These are phyloP conservation scores for Idaea aversata DNA, from an alignment of 2,888 invertebrate genomes.

Conservation along the genomic window DNA sequence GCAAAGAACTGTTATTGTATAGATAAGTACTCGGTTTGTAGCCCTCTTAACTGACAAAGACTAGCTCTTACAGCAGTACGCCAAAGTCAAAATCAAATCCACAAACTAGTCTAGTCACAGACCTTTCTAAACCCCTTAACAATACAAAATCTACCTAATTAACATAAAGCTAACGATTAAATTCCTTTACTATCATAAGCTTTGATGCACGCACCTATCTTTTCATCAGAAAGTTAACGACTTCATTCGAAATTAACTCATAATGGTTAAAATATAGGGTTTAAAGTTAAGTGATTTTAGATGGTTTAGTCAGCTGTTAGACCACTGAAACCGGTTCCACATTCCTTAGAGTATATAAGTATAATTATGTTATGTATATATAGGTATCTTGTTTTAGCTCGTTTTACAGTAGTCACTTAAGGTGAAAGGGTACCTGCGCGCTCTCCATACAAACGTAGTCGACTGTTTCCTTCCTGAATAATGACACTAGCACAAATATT, in stretches of 20 bases:
- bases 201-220: constrained; percentile 38
- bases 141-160: constrained; percentile 10
- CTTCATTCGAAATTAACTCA: constrained; percentile 5
- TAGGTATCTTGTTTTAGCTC: neutral
- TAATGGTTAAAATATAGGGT: constrained; percentile 6
- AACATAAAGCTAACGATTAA: constrained; percentile 12
- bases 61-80: too few species aligned
- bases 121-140: constrained; percentile 11
- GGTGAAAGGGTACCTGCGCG: too few species aligned
- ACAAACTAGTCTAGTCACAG: neutral
- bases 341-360: neutral
- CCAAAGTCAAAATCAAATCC: neutral
- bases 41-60: too few species aligned
- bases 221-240: constrained; percentile 39
- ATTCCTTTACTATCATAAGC: constrained; percentile 20
- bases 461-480: too few species aligned
- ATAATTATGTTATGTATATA: neutral
- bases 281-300: constrained; percentile 11
- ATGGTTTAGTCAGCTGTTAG: constrained; percentile 14
- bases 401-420: neutral
- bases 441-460: too few species aligned
- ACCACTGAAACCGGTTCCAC: neutral
- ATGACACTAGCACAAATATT: too few species aligned
- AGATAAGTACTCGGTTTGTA: too few species aligned
- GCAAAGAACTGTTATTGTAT: too few species aligned